Base-by-base conservation (phyloP, 1,140 invertebrate species). In the Leptopilina boulardi region DNA sequence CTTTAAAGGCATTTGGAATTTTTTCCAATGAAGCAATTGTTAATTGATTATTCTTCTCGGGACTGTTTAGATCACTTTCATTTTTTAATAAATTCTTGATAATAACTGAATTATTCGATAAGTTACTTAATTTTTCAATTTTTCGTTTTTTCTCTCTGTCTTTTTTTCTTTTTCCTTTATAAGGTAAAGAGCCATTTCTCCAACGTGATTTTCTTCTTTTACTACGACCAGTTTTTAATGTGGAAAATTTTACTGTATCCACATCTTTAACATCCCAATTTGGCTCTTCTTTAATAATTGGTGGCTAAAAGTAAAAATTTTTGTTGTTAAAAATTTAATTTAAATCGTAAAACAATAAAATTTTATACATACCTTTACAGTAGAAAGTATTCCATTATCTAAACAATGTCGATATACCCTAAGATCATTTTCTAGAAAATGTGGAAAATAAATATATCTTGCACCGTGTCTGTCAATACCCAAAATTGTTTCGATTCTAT, bases 371-470 rank as follows among this genome's bases (percentile, higher is more conserved):
- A 89, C 88, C 85, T 86, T 87, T 0, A 86, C 83, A 0, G 83
- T 84, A 9, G 85, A 87, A 8, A 89, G 44, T 74, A 90, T 79
- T 74, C 86, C 86, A 77, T 91, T 91, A 75, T 89, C 86, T 38
- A 90, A 80, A 76, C 80, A 85, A 71, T 93, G 92, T 42, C 88
- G 89, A 80, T 94, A 94, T 73, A 94, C 88, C 30, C 93, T 84
- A 3, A 94, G 80, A 87, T 93, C 92, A 41, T 85, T 92, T 2
- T 92, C 91, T 82, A 93, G 89, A 80, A 93, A 93, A 76, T 93
- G 92, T 54, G 93, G 93, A 82, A 94, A 93, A 82, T 94, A 92
- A 77, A 93, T 87, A 81, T 93, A 94, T 75, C 87, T 89, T 76
- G 92, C 91, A 2, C 93, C 93, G 19, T 93, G 83, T 38, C 90